Evolutionary conservation across 2,113 vertebrate species (phyloP).

Genomic region (Megaptera novaeangliae): DNA sequence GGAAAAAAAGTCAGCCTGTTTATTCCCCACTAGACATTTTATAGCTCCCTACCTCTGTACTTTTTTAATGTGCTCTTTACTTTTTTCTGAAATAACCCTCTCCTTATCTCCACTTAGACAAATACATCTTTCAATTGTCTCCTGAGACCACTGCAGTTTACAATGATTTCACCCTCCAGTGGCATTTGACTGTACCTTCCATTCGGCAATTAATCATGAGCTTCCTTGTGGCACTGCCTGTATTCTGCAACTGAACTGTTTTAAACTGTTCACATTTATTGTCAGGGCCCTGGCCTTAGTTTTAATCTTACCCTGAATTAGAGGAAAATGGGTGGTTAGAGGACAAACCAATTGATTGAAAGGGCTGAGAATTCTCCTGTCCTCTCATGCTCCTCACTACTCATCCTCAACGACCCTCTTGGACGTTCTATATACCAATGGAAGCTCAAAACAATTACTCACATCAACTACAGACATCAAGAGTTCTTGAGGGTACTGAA

Average conservation of each 20-base stretch:
- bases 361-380: neutral
- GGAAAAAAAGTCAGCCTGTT: neutral
- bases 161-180: neutral
- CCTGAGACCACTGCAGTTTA: neutral
- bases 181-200: neutral
- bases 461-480: neutral
- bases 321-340: neutral
- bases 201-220: neutral
- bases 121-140: neutral
- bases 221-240: neutral
- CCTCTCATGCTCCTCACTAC: neutral
- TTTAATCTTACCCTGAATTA: constrained; percentile 24
- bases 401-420: neutral
- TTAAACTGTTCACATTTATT: neutral
- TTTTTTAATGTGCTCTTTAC: neutral
- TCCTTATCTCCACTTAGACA: neutral
- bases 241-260: neutral
- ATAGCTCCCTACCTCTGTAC: neutral
- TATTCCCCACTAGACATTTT: neutral
- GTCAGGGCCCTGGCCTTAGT: neutral
- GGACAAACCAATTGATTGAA: neutral
- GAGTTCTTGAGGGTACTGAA: neutral
- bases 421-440: neutral
- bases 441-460: neutral
- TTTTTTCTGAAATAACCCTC: neutral